These are phyloP conservation scores for Leptocoma aspasia DNA, from an alignment of 2,113 vertebrate species.

Conservation along the genomic window DNA sequence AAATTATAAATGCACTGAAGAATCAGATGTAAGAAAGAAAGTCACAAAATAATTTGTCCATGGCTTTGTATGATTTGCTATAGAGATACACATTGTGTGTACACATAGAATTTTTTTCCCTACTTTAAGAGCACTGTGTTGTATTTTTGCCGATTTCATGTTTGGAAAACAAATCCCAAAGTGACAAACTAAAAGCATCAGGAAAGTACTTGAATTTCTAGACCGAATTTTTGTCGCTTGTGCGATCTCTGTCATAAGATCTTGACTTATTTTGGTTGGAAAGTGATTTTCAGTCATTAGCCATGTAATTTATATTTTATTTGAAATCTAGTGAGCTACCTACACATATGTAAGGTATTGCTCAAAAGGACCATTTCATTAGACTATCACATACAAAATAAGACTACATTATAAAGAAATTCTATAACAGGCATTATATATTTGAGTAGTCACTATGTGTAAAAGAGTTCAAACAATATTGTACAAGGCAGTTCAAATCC, in stretches of 20 bases:
- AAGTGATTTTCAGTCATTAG: not conserved
- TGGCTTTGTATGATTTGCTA: not conserved
- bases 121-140: not conserved
- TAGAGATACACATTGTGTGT: not conserved
- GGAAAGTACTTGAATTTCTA: not conserved
- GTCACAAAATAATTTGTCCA: not conserved
- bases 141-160: not conserved
- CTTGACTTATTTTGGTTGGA: not conserved
- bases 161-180: not conserved
- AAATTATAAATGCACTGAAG: not conserved
- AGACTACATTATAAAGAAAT: not conserved
- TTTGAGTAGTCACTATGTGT: not conserved
- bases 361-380: not conserved
- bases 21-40: not conserved
- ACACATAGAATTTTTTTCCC: not conserved
- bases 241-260: not conserved
- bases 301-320: not conserved
- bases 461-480: not conserved
- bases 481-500: not conserved
- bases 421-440: not conserved
- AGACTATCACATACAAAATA: not conserved
- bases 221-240: fast-evolving
- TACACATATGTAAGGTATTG: not conserved
- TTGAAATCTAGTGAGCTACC: not conserved
- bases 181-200: not conserved